Conservation (phyloP, 2,797 vertebrate genomes). For the Urophycis tenuis region DNA sequence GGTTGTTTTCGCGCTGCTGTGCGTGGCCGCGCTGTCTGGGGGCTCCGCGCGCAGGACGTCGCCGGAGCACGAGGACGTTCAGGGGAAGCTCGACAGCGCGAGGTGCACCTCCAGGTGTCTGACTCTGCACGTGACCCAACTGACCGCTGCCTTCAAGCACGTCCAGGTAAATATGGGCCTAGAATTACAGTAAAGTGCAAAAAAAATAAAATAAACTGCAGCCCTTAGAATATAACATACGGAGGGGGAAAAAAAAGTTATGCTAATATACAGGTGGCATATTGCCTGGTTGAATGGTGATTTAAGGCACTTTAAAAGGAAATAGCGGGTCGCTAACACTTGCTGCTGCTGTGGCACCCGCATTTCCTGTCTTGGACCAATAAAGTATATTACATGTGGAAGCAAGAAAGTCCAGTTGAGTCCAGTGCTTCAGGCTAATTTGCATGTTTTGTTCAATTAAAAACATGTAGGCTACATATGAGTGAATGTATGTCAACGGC, state of each 20-base stretch:
- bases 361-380: not conserved
- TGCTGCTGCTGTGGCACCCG: not conserved
- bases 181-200: not conserved
- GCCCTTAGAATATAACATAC: not conserved
- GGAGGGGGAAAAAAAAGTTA: too few relatives aligned
- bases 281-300: too few relatives aligned
- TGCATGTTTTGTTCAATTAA: too few relatives aligned
- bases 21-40: conserved; percentile 33
- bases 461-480: too few relatives aligned
- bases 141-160: conserved; percentile 57
- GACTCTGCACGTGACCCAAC: conserved; percentile 65
- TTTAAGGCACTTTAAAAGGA: not conserved
- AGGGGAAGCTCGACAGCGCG: conserved; percentile 57
- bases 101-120: conserved; percentile 70
- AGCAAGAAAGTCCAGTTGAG: not conserved
- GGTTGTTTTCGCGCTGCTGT: conserved; percentile 44
- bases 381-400: not conserved
- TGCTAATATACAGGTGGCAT: not conserved
- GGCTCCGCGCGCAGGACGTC: conserved; percentile 49
- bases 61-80: conserved; percentile 47
- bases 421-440: too few relatives aligned
- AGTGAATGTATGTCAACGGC: too few relatives aligned
- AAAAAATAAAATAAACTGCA: not conserved
- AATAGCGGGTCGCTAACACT: not conserved
- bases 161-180: conserved; percentile 48